Conservation (phyloP, 2,113 vertebrate species). For the Cebus imitator region DNA sequence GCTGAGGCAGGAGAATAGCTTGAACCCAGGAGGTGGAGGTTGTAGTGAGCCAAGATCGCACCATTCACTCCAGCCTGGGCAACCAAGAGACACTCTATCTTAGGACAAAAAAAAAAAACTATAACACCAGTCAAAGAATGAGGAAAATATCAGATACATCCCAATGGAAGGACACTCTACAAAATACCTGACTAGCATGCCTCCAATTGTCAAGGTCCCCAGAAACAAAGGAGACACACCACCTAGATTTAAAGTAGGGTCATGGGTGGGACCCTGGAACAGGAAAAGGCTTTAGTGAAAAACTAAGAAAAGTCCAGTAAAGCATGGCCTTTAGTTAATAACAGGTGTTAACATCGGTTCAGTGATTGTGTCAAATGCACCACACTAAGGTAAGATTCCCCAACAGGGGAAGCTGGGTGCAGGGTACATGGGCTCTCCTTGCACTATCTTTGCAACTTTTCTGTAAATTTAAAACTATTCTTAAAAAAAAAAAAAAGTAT, state of each 20-base stretch:
- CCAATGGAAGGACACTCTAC: neutral
- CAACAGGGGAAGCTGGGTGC: neutral
- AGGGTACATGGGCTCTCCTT: too few species aligned
- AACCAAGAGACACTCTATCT: too few species aligned
- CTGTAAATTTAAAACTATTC: neutral
- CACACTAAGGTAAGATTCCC: neutral
- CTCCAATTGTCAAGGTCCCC: neutral
- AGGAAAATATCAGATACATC: neutral
- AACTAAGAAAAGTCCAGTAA: neutral
- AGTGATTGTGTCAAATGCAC: neutral
- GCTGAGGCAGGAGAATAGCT: too few species aligned
- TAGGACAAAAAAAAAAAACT: neutral
- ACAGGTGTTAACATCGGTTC: neutral
- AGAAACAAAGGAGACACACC: neutral
- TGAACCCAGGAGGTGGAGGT: too few species aligned
- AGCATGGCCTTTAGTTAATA: neutral
- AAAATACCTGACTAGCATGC: neutral
- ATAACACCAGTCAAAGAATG: neutral
- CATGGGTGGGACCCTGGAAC: neutral
- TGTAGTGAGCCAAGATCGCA: too few species aligned
- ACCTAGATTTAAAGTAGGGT: accelerated
- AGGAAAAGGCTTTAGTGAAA: neutral
- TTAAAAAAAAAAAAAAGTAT: neutral
- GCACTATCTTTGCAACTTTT: neutral
- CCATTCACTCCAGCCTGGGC: too few species aligned